Evolutionary conservation across 2,888 invertebrate species (phyloP).

Genomic region (Hyles lineata): DNA sequence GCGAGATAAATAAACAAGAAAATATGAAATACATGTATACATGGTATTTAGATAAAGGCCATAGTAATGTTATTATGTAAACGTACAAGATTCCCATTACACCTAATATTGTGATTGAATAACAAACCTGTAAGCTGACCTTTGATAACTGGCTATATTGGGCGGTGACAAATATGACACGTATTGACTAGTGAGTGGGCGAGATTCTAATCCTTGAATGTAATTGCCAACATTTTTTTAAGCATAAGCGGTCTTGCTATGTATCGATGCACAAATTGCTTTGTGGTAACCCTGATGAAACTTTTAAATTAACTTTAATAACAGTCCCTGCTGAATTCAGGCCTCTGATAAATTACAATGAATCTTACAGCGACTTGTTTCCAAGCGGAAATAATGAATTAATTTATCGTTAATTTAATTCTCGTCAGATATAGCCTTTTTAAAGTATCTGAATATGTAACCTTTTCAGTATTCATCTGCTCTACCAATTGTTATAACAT

Average conservation of each 20-base stretch:
- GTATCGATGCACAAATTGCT: no score
- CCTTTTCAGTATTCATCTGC: no score
- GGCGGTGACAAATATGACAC: not conserved
- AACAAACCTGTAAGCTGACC: constrained; percentile 12
- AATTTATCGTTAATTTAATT: no score
- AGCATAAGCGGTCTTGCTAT: not conserved
- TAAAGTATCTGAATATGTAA: no score
- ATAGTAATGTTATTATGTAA: constrained; percentile 9
- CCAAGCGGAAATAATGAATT: no score
- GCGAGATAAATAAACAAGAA: not conserved
- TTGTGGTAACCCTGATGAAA: no score
- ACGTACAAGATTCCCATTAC: constrained; percentile 14
- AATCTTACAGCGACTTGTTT: no score
- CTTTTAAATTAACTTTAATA: no score
- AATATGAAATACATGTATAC: not conserved
- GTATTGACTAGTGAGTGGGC: not conserved
- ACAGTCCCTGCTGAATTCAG: no score
- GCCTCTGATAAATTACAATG: no score
- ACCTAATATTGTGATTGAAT: not conserved
- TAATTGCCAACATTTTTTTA: not conserved
- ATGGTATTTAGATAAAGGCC: not conserved
- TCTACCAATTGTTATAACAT: no score
- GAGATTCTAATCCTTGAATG: not conserved
- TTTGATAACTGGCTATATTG: constrained; percentile 7
- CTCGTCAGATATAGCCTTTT: no score